phyloP scores from a whole-genome alignment of 1,140 invertebrate species.

The Ceratosolen fusciceps region DNA sequence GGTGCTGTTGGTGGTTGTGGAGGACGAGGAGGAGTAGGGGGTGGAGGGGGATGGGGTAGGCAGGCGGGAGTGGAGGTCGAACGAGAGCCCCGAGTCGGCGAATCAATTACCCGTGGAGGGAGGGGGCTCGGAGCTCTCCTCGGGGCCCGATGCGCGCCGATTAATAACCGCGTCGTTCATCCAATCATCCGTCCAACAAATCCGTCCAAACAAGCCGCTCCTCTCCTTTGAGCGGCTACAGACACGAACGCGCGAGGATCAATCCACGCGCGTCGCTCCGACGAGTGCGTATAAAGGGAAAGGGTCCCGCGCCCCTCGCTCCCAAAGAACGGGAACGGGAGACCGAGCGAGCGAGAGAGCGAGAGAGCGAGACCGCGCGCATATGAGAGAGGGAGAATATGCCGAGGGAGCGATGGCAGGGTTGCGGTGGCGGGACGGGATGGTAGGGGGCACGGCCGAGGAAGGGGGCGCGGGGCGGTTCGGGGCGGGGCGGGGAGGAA shows the following conservation, averaged over 20 bases:
- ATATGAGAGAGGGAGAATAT: too few species aligned
- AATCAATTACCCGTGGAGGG: conserved; percentile 43
- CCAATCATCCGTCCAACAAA: conserved; percentile 48
- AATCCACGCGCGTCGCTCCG: background rate
- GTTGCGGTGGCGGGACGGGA: too few species aligned
- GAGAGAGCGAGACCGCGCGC: too few species aligned
- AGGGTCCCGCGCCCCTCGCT: background rate
- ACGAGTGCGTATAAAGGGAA: background rate
- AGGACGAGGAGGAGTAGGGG: too few species aligned
- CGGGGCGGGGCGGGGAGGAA: background rate
- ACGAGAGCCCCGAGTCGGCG: conserved; percentile 5
- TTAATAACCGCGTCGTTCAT: conserved; percentile 47
- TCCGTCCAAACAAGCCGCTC: conserved; percentile 45
- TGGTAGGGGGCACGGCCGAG: too few species aligned
- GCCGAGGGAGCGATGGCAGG: too few species aligned
- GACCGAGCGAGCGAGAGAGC: too few species aligned
- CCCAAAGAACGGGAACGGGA: background rate
- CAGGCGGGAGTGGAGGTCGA: background rate
- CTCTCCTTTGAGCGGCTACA: background rate
- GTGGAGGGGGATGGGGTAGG: background rate
- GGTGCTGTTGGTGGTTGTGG: too few species aligned
- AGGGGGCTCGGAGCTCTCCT: background rate
- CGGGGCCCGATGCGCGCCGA: conserved; percentile 17
- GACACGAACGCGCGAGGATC: background rate
- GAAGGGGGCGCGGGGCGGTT: too few species aligned